Base-by-base conservation (phyloP, 2,888 invertebrate species). In the Drosophila emarginata region DNA sequence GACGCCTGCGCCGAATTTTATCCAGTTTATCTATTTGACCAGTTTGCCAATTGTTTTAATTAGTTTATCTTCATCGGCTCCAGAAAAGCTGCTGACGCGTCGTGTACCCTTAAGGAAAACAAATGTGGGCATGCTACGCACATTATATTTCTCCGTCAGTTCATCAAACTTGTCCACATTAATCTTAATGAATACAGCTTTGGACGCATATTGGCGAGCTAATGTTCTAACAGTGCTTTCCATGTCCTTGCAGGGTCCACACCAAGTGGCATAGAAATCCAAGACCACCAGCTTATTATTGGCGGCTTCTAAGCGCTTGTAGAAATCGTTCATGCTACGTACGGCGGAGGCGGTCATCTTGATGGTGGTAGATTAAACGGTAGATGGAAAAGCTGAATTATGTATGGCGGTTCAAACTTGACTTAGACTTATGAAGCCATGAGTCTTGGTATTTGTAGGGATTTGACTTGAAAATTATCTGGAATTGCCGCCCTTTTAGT, bases 191-290 rank as follows among this genome's bases (percentile, higher is more conserved):
- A 83, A 58, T 4, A 78, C 36, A 2, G 68, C 74, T 9, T 75
- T 75, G 59, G 66, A 52, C 11, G 70, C 28, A 23, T 87, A 82
- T 51, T 85, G 63, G 2, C 68, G 71, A 0, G 85, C 77, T 58
- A 86, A 50, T 0, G 72, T 32, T 11, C 74, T 78, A 0, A 86
- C 78, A 1, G 63, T 61, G 11, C 63, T 59, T 0, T 86, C 81
- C 12, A 87, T 87, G 0, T 64, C 79, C 61, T 79, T 74, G 75
- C 84, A 85, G 26, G 82, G 87, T 0, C 72, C 76, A 57, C 85
- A 86, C 87, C 85, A 86, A 0, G 61, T 76, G 53, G 85, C 87
- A 57, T 75, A 86, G 37, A 86, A 86, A 11, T 86, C 88, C 4
- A 86, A 61, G 4, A 86, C 71, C 6, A 86, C 37, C 5, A 80